phyloP scores from a whole-genome alignment of 2,888 invertebrate species.

The Aspidiotus destructor region DNA sequence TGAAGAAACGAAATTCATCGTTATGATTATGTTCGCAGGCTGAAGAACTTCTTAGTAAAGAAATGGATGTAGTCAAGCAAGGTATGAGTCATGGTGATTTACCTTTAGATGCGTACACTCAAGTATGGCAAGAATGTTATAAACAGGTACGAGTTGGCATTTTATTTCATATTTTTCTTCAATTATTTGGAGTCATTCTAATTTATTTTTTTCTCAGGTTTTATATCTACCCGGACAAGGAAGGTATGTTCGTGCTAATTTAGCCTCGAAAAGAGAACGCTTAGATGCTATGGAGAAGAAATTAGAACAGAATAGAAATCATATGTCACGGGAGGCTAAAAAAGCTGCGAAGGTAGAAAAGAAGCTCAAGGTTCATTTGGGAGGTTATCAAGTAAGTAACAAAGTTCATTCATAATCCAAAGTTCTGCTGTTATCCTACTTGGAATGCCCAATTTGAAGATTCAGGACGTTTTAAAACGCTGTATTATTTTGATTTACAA shows the following conservation, averaged over 20 bases:
- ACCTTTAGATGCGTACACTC: conserved; percentile 79
- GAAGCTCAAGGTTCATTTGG: conserved; percentile 88
- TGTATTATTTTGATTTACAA: too few species aligned
- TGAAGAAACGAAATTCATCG: too few species aligned
- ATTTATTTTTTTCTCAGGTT: conserved; percentile 47
- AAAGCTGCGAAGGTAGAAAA: conserved; percentile 96
- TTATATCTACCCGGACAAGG: conserved; percentile 85
- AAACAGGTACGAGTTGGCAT: conserved; percentile 55
- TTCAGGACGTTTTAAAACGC: too few species aligned
- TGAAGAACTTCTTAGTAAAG: conserved; percentile 56
- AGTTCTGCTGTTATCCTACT: too few species aligned
- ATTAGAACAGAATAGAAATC: conserved; percentile 82
- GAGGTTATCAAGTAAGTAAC: conserved; percentile 56
- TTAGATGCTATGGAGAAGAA: conserved; percentile 86
- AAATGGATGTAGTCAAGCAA: conserved; percentile 80
- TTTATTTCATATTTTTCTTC: neutral
- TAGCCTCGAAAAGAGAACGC: conserved; percentile 92
- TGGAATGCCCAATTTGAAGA: too few species aligned
- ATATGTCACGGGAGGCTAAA: conserved; percentile 96
- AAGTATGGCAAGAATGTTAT: conserved; percentile 96
- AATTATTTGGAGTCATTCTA: neutral
- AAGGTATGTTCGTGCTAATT: conserved; percentile 84
- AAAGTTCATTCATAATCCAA: too few species aligned
- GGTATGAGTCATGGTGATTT: conserved; percentile 95
- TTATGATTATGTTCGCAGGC: conserved; percentile 44